Conservation (phyloP, 1,140 invertebrate genomes). For the Heliconius himera region DNA sequence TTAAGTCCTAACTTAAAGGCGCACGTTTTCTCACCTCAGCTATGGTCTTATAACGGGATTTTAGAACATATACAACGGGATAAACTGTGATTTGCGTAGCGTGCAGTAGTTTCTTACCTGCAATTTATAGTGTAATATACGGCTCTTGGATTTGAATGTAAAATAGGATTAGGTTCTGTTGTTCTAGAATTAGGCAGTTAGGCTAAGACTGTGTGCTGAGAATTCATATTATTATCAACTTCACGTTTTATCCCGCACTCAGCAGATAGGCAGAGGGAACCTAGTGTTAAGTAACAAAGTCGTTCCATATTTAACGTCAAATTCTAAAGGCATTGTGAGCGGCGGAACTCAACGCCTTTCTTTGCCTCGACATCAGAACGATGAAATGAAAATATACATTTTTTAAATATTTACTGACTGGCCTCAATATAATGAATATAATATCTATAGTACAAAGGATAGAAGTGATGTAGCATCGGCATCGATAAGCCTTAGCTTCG, state of each 20-base stretch:
- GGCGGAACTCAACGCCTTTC: no score
- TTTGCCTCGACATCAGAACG: no score
- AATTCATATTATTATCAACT: no score
- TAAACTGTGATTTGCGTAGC: constrained; percentile 41
- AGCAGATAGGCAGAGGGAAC: no score
- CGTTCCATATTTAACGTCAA: no score
- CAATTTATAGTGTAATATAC: constrained; percentile 39
- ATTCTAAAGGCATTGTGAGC: no score
- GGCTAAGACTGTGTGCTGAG: neutral
- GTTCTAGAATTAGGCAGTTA: neutral
- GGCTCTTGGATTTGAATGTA: constrained; percentile 15
- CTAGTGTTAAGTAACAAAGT: no score
- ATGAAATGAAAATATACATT: no score
- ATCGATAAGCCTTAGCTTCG: neutral
- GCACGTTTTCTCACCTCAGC: constrained; percentile 21
- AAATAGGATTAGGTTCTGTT: constrained; percentile 23
- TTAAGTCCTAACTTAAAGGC: constrained; percentile 13
- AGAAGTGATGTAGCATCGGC: neutral
- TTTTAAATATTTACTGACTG: no score
- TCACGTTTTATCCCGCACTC: no score
- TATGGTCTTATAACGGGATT: constrained; percentile 29
- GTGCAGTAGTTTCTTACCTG: constrained; percentile 33
- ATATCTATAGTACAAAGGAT: neutral
- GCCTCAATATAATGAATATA: neutral
- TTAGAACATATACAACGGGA: constrained; percentile 36